Base-by-base conservation (phyloP, 2,113 vertebrate species). In the Promerops cafer region DNA sequence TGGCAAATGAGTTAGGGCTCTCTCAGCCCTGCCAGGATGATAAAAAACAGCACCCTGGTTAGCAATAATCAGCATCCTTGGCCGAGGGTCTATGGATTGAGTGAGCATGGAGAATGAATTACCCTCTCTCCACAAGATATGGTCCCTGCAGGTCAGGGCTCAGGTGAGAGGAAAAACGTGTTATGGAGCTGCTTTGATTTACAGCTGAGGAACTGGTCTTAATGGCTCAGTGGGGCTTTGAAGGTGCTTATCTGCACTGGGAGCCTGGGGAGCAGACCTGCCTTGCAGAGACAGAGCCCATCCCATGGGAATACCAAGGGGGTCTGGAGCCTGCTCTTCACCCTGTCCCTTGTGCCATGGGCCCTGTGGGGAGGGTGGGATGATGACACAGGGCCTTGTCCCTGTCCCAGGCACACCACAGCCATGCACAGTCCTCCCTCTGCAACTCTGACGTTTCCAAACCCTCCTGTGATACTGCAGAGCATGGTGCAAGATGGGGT, bases 11-110 rank as follows among this genome's bases (percentile, higher is more conserved):
- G 47, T 91, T 76, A 76, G 35, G 61, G 71, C 44, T 92, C 82
- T 91, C 59, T 85, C 50, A 95, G 52, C 21, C 78, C 63, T 87
- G 94, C 93, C 95, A 94, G 69, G 52, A 91, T 21, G 40, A 94
- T 90, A 96, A 96, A 97, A 90, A 79, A 87, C 94, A 90, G 92
- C 79, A 96, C 85, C 40, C 53, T 4, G 14, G 95, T 93, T 95
- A 97, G 91, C 94, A 95, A 89, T 97, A 96, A 97, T 95, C 95
- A 94, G 86, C 77, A 89, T 84, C 79, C 96, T 90, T 92, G 95
- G 92, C 94, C 3, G 7, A 91, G 81, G 42, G 52, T 74, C 90
- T 57, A 22, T 30, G 64, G 80, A 92, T n/a, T 78, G 83, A 95
- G 79, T 59, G 61, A 81, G 39, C 78, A 89, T 76, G 18, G 72